Evolutionary conservation across 1,140 invertebrate genomes (phyloP), one percentile per base, ranked within the genome.

Genomic region (Calycopis cecrops): DNA sequence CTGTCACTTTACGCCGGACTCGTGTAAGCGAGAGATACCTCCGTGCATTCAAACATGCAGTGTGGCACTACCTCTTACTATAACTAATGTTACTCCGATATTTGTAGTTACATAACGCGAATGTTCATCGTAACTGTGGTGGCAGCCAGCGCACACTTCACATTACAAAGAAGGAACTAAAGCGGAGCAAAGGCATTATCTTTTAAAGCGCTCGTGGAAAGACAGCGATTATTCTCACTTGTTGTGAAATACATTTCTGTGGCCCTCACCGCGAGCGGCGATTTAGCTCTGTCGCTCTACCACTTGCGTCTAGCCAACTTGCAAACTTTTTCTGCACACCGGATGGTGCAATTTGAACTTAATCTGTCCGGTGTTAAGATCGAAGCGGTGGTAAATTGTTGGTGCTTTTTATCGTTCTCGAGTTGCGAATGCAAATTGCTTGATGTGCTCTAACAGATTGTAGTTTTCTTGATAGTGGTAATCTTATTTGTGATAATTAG

Each of bases 241-340:
- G 78, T 76, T 75, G 82, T 70, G 69, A 76, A 76, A 85, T 82
- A 79, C 74, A 80, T 83, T 85, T 81, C 69, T 76, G 69, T 79
- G 71, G 73, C 79, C 74, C 73, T 77, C 77, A 80, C 71, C 63
- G 68, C 69, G 72, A 74, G 69, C 74, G 74, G 79, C 75, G 78
- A 85, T 85, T 85, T 83, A 81, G 73, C 78, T 83, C 66, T 78
- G 78, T 81, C 78, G 60, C 51, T 57, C 63, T 63, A 57, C 68
- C 57, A 59, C 56, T 69, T 54, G 65, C 49, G 67, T 67, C 65
- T 59, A 50, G 42, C 52, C 49, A 68, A 65, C 63, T 63, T n/a
- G 18, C 48, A 53, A 65, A 63, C 55, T 60, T 44, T 52, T 16
- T 50, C 34, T 62, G 40, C 66, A 55, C 35, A 37, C 61, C 37